These are phyloP conservation scores for Synanthedon myopaeformis DNA, from an alignment of 2,888 invertebrate species.

Conservation along the genomic window DNA sequence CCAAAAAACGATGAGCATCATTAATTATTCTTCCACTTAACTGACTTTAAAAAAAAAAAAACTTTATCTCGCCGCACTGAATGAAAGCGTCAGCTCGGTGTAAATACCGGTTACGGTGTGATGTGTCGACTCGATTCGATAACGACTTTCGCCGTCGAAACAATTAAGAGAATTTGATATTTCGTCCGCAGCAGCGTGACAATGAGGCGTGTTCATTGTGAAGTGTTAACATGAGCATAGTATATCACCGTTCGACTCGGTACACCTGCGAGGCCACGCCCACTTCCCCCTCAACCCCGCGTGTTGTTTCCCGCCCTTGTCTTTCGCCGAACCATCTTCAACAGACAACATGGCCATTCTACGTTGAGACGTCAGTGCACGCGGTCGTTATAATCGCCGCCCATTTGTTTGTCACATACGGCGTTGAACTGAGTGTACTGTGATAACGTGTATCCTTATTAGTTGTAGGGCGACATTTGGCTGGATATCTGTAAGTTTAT, in stretches of 20 bases:
- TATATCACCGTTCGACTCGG: slow-evolving; percentile 56
- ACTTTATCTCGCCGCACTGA: slow-evolving; percentile 26
- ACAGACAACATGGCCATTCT: slow-evolving; percentile 52
- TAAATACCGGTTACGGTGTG: slow-evolving; percentile 12
- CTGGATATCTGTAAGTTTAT: not conserved
- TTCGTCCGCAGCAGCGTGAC: slow-evolving; percentile 30
- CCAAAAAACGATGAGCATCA: too few relatives aligned
- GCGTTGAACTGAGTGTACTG: slow-evolving; percentile 50
- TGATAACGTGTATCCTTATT: slow-evolving; percentile 10
- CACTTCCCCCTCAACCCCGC: slow-evolving; percentile 20
- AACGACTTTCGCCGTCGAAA: slow-evolving; percentile 42
- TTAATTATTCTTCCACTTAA: slow-evolving; percentile 43
- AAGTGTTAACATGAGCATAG: slow-evolving; percentile 64
- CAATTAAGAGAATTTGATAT: slow-evolving; percentile 28
- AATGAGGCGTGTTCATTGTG: slow-evolving; percentile 56
- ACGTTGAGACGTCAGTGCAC: slow-evolving; percentile 39
- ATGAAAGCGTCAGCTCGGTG: slow-evolving; percentile 23
- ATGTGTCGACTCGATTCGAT: slow-evolving; percentile 13
- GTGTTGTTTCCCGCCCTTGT: slow-evolving; percentile 26
- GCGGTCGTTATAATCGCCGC: slow-evolving; percentile 26
- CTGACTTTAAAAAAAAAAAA: slow-evolving; percentile 12
- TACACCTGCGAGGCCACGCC: slow-evolving; percentile 62
- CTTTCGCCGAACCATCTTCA: slow-evolving; percentile 49
- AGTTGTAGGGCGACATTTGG: not conserved
- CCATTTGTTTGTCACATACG: slow-evolving; percentile 11